Evolutionary conservation across 2,797 vertebrate genomes (phyloP), one percentile per base, ranked within the genome.

Genomic region (Rhabdomys pumilio): DNA sequence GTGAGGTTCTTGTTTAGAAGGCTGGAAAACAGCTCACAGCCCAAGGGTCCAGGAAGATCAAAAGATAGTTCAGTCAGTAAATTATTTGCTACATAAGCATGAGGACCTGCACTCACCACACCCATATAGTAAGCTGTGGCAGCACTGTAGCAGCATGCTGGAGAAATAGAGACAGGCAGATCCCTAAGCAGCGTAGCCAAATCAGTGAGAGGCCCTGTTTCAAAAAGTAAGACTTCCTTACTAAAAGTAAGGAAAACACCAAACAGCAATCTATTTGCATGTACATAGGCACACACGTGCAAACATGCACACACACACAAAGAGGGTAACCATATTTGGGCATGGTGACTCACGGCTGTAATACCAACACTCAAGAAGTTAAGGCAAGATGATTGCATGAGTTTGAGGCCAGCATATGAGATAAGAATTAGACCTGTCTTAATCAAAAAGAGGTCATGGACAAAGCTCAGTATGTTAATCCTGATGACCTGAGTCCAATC

Each of bases 1-100:
- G 8, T 10, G 96, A 91, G 97, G 81, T 97, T 93, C 98, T 95
- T 96, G 79, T 95, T 92, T 87, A 97, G 53, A 85, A 93, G 12
- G 94, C 63, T 84, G 84, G 61, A 91, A 88, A 88, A 97, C 81
- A 88, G 80, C 93, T 96, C 82, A 93, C 47, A 87, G 87, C 65
- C 0, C 55, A 83, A 83, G 41, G 41, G 17, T 65, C 59, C 47
- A 24, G 1, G 17, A 15, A 15, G 24, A 29, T 44, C 13, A 82
- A 57, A 41, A 63, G 59, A 84, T 63, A 44, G 38, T 47, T 61
- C 38, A 15, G 41, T 65, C 41, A 12, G 10, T 84, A 22, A 65
- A 31, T 29, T 20, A 26, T 59, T 82, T 57, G 19, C 31, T 19
- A 24, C 12, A 2, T 24, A 61, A 82, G 57, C 24, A 10, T 41